phyloP scores from a whole-genome alignment of 2,797 vertebrate species.

The Rallus crepitans region DNA sequence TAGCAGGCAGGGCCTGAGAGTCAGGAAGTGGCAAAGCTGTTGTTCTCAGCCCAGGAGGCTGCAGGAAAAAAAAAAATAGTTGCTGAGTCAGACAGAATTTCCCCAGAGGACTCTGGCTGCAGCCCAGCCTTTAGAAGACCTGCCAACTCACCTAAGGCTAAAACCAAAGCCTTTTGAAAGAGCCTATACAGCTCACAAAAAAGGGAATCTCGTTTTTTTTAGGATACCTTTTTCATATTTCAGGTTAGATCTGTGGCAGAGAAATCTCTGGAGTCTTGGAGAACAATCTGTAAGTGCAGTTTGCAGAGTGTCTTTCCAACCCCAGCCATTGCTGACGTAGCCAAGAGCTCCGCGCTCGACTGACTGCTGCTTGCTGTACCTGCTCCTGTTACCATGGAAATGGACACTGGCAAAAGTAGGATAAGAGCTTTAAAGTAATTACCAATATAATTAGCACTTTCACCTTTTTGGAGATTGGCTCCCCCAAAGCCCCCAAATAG shows the following conservation, averaged over 20 bases:
- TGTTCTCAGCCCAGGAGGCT: constrained; percentile 24
- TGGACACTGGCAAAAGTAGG: constrained; percentile 10
- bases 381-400: constrained; percentile 52
- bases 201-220: background rate
- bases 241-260: background rate
- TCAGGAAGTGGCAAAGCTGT: constrained; percentile 41
- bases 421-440: constrained; percentile 27
- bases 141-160: constrained; percentile 25
- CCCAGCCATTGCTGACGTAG: background rate
- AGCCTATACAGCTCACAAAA: background rate
- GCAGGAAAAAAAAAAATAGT: background rate
- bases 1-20: constrained; percentile 5
- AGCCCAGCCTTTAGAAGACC: constrained; percentile 1
- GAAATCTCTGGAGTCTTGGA: background rate
- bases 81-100: constrained; percentile 54
- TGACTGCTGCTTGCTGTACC: constrained; percentile 38
- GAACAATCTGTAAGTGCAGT: background rate
- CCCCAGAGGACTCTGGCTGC: constrained; percentile 21
- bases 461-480: background rate
- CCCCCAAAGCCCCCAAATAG: background rate
- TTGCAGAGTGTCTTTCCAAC: background rate
- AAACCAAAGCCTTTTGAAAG: constrained; percentile 4
- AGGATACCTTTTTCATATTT: background rate
- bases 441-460: constrained; percentile 10
- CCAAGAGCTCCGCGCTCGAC: background rate